phyloP scores from a whole-genome alignment of 2,113 vertebrate genomes.

The Ictalurus furcatus region DNA sequence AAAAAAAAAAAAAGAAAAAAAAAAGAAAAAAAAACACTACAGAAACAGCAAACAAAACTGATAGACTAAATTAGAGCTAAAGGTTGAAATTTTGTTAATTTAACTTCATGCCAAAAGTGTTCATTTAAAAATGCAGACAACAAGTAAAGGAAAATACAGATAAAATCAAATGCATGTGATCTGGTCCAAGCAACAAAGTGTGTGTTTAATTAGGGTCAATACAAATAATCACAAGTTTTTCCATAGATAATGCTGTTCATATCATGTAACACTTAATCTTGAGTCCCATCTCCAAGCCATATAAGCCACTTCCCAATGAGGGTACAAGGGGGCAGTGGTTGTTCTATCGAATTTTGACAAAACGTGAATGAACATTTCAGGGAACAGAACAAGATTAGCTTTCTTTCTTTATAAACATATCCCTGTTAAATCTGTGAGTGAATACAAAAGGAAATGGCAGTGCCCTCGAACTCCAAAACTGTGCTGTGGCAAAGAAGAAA shows the following conservation, averaged over 20 bases:
- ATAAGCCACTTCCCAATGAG: not conserved
- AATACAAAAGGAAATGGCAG: conserved; percentile 40
- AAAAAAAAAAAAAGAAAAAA: not conserved
- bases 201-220: conserved; percentile 10
- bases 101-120: not conserved
- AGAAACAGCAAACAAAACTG: not conserved
- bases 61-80: too few species aligned
- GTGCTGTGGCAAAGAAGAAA: conserved; percentile 17
- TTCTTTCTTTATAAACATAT: not conserved
- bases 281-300: not conserved
- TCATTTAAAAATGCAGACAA: not conserved
- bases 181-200: conserved; percentile 27
- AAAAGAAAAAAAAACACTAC: not conserved
- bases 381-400: not conserved
- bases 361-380: not conserved
- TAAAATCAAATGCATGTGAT: not conserved
- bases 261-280: conserved; percentile 17
- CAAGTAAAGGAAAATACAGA: not conserved
- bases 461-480: conserved; percentile 14
- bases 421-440: not conserved
- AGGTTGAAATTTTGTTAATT: not conserved
- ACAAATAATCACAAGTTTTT: conserved; percentile 7
- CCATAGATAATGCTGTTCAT: not conserved
- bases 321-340: not conserved
- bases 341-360: not conserved